Percentiles rank a stretch among this genome's conserved stretches.
Evolutionary conservation across 1,140 invertebrate species (phyloP).

Genomic region (Lysiphlebus fabarum): DNA sequence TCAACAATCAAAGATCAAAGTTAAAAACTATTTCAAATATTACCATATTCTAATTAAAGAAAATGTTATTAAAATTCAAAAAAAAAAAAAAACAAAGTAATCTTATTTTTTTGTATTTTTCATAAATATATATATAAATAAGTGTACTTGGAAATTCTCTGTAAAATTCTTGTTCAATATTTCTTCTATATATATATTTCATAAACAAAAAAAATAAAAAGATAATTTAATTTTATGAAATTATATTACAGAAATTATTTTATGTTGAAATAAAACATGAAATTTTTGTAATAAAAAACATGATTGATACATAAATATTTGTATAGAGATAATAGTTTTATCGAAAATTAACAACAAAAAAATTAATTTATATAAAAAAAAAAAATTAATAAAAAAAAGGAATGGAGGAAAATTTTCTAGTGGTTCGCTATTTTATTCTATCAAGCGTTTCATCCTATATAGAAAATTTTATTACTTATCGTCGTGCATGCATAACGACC

Average conservation of each 20-base stretch:
- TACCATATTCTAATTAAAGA: no score
- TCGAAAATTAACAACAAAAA: background rate
- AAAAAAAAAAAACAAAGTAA: background rate
- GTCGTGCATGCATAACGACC: slow-evolving; percentile 12
- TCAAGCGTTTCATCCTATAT: background rate
- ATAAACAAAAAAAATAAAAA: background rate
- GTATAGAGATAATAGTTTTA: slow-evolving; percentile 13
- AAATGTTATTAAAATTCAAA: no score
- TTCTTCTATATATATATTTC: background rate
- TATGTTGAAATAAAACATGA: no score
- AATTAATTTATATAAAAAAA: no score
- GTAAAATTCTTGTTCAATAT: background rate
- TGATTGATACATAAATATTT: background rate
- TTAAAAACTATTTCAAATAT: no score
- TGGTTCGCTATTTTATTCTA: background rate
- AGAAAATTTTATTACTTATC: slow-evolving; percentile 4
- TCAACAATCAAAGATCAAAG: no score
- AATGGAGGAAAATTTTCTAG: slow-evolving; percentile 3
- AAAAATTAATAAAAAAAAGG: background rate
- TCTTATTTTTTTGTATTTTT: background rate
- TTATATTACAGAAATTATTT: no score
- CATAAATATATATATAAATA: no score
- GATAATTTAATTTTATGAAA: no score
- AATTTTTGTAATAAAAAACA: no score
- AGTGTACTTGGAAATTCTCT: background rate